phyloP scores from a whole-genome alignment of 2,113 vertebrate genomes.

The Vulpes vulpes region DNA sequence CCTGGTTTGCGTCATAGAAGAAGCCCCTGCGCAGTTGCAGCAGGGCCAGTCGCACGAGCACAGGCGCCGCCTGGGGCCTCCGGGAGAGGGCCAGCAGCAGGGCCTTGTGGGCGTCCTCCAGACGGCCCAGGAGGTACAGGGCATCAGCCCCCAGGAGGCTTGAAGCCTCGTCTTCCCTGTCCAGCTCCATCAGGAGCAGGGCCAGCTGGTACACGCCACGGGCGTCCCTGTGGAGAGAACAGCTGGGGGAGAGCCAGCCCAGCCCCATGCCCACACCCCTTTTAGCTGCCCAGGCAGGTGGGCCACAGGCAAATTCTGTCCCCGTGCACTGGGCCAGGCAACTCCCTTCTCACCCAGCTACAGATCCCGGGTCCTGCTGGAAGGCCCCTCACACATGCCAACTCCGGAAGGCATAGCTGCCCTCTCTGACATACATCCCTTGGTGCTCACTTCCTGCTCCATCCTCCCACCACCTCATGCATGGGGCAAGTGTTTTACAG shows the following conservation, averaged over 20 bases:
- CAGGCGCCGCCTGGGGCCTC: conserved; percentile 87
- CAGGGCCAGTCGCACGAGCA: conserved; percentile 93
- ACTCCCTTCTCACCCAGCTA: background rate
- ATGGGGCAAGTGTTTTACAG: background rate
- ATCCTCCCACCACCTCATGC: fast-evolving
- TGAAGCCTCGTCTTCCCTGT: conserved; percentile 87
- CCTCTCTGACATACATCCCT: background rate
- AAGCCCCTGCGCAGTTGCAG: conserved; percentile 95
- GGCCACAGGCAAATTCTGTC: background rate
- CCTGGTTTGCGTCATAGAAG: conserved; percentile 94
- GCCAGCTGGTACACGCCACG: conserved; percentile 93
- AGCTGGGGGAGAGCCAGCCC: background rate
- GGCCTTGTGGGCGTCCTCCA: conserved; percentile 92
- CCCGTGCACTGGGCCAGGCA: fast-evolving
- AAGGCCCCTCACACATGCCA: fast-evolving
- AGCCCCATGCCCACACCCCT: fast-evolving
- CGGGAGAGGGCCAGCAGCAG: conserved; percentile 88
- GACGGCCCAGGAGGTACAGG: conserved; percentile 91
- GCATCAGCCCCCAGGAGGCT: conserved; percentile 93
- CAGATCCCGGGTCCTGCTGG: background rate
- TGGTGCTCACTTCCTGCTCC: fast-evolving
- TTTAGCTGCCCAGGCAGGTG: too few relatives aligned
- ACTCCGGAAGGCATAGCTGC: background rate
- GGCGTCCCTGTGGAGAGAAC: conserved; percentile 86
- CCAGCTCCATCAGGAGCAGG: conserved; percentile 92